Evolutionary conservation across 1,140 invertebrate species (phyloP).

Genomic region (Aphelinus certus): DNA sequence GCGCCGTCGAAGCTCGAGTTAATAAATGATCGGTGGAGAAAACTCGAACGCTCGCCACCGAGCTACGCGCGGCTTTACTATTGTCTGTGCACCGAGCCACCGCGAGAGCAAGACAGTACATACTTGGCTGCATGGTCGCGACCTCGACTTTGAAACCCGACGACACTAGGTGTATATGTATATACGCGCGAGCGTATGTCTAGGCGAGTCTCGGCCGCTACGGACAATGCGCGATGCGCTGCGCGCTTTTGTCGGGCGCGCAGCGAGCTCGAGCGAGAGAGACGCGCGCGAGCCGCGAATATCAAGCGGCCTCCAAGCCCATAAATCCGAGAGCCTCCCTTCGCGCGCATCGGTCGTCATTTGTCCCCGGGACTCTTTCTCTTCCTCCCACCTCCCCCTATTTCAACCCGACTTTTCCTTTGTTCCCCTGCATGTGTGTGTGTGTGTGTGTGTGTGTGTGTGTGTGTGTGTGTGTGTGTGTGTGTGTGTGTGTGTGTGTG

Average conservation of each 20-base stretch:
- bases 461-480: too few species aligned
- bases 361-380: background rate
- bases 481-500: too few species aligned
- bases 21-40: too few species aligned
- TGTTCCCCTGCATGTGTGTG: background rate
- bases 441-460: too few species aligned
- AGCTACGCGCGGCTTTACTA: too few species aligned
- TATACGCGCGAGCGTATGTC: background rate
- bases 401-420: background rate
- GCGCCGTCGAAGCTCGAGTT: too few species aligned
- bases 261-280: too few species aligned
- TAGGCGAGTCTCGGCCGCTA: background rate
- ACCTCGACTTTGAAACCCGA: conserved; percentile 39
- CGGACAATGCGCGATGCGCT: background rate
- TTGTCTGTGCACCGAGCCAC: too few species aligned
- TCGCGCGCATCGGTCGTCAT: background rate
- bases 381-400: background rate
- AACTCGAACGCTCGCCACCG: too few species aligned
- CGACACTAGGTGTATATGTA: too few species aligned
- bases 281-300: background rate
- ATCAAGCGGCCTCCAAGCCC: conserved; percentile 1
- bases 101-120: too few species aligned
- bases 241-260: too few species aligned
- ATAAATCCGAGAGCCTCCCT: background rate
- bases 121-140: background rate